Conservation (phyloP, 2,113 vertebrate species). For the Talpa occidentalis region DNA sequence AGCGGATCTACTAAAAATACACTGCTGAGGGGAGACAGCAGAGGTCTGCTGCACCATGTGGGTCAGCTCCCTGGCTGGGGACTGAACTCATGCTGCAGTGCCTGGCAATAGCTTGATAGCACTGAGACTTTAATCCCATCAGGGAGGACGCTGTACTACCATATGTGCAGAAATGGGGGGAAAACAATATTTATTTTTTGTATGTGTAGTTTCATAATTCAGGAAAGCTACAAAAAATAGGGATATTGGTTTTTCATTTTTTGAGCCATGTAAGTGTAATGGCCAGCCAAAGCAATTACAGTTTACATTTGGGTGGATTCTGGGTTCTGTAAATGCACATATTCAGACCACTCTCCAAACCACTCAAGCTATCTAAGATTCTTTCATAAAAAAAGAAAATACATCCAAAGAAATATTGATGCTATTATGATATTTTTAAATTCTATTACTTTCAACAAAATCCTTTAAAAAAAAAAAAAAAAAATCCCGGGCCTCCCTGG, state of each 20-base stretch:
- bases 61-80: no score
- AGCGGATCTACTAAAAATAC: no score
- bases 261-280: background rate
- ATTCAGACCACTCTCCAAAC: background rate
- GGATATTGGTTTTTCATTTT: background rate
- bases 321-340: background rate
- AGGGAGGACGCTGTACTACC: no score
- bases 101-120: no score
- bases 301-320: background rate
- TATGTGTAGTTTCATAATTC: background rate
- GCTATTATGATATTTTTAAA: background rate
- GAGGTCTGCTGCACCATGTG: no score
- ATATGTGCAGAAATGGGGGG: background rate
- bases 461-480: no score
- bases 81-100: no score
- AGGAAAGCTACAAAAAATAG: background rate
- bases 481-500: no score
- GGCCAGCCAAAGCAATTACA: background rate
- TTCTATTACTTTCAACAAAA: conserved; percentile 14
- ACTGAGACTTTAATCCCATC: no score
- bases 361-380: background rate
- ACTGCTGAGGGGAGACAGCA: no score
- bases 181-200: background rate
- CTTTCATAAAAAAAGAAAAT: background rate
- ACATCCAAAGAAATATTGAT: background rate